Percentiles rank a stretch among this genome's conserved stretches.
Evolutionary conservation across 2,797 vertebrate genomes (phyloP).

Genomic region (Lophotriccus pileatus): DNA sequence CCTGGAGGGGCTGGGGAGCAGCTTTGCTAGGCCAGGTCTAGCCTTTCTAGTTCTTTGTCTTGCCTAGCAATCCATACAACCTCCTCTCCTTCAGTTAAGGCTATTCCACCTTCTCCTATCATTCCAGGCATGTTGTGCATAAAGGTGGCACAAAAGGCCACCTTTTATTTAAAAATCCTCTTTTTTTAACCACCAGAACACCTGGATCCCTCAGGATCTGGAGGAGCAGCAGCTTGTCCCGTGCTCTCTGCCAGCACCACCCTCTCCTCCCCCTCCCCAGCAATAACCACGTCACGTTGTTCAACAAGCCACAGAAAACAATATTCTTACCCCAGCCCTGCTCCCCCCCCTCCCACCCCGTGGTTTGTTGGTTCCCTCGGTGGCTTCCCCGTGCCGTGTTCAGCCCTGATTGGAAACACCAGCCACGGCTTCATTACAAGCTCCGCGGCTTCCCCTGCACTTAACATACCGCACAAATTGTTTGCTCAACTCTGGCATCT

Average conservation of each 20-base stretch:
- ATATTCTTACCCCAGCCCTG: slow-evolving; percentile 16
- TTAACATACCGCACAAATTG: slow-evolving; percentile 41
- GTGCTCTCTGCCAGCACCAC: slow-evolving; percentile 45
- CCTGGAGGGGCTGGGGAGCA: not conserved
- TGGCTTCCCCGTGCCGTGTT: not conserved
- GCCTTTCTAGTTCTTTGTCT: too few species aligned
- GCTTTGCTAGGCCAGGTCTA: too few species aligned
- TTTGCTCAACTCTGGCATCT: slow-evolving; percentile 40
- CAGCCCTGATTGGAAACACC: slow-evolving; percentile 45
- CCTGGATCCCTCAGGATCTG: slow-evolving; percentile 65
- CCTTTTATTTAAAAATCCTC: too few species aligned
- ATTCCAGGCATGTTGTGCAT: too few species aligned
- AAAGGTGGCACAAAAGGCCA: too few species aligned
- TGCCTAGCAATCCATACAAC: too few species aligned
- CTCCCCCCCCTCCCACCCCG: not conserved
- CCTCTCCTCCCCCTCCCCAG: slow-evolving; percentile 52
- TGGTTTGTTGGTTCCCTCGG: slow-evolving; percentile 51
- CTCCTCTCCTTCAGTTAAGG: too few species aligned
- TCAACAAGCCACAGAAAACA: slow-evolving; percentile 72
- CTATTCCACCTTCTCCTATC: too few species aligned
- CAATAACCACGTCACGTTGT: slow-evolving; percentile 67
- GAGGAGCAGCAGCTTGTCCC: slow-evolving; percentile 39
- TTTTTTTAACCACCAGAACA: not conserved
- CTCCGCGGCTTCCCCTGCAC: slow-evolving; percentile 36
- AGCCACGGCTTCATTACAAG: slow-evolving; percentile 30